Conservation (phyloP, 1,140 invertebrate species). For the Xylocopa sonorina region DNA sequence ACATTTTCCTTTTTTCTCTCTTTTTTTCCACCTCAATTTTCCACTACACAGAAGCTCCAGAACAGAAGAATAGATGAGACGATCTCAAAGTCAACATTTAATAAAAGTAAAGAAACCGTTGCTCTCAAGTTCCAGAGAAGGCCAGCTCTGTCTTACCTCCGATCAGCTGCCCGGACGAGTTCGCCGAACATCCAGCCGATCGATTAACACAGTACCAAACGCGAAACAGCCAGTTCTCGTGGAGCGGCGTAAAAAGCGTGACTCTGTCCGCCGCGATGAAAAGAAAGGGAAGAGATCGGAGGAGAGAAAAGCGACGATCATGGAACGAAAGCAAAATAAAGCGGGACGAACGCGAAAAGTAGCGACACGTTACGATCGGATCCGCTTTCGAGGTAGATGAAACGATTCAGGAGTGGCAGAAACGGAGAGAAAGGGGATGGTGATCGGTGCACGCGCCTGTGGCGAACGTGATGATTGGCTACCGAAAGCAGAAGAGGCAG, state of each 20-base stretch:
- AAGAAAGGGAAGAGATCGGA: neutral
- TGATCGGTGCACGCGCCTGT: constrained; percentile 68
- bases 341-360: constrained; percentile 41
- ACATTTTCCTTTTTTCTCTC: no score
- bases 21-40: no score
- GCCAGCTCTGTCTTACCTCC: no score
- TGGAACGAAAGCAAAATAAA: constrained; percentile 28
- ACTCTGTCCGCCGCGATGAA: neutral
- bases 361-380: constrained; percentile 14
- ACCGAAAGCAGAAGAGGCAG: constrained; percentile 66
- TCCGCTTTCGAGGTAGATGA: constrained; percentile 33
- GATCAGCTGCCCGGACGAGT: no score
- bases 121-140: no score
- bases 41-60: no score
- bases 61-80: no score
- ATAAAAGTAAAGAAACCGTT: no score
- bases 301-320: neutral
- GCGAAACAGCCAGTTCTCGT: no score
- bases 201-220: no score
- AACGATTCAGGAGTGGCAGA: constrained; percentile 44
- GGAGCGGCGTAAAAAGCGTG: neutral
- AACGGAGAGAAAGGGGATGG: constrained; percentile 9
- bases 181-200: no score
- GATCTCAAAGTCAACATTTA: no score
- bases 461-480: constrained; percentile 68